Conservation (phyloP, 2,888 invertebrate species). For the Callosobruchus maculatus region DNA sequence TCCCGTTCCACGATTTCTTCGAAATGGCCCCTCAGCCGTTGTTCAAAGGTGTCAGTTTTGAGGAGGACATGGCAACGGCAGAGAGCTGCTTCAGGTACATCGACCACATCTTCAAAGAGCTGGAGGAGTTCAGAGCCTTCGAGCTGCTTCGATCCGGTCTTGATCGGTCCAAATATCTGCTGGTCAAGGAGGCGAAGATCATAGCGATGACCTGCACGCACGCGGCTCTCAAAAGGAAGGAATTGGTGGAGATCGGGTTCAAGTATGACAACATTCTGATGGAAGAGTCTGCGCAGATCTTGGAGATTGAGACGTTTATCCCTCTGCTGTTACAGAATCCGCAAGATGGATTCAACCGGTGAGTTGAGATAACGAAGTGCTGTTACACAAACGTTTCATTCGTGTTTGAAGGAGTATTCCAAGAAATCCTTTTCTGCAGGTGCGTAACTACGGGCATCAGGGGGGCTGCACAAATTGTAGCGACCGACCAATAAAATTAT, state of each 20-base stretch:
- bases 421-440: too few relatives aligned
- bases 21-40: constrained; percentile 89
- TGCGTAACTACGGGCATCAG: too few relatives aligned
- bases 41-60: constrained; percentile 73
- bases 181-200: constrained; percentile 98
- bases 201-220: constrained; percentile 99
- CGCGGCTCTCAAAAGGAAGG: constrained; percentile 93
- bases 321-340: constrained; percentile 98
- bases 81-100: constrained; percentile 93
- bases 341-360: constrained; percentile 87
- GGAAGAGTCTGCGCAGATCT: constrained; percentile 98
- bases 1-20: constrained; percentile 94
- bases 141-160: constrained; percentile 92
- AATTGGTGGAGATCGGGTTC: constrained; percentile 91
- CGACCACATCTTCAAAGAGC: constrained; percentile 90
- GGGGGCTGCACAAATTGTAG: too few relatives aligned
- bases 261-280: constrained; percentile 98
- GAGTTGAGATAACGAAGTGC: not conserved
- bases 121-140: constrained; percentile 98
- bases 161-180: constrained; percentile 92
- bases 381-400: too few relatives aligned
- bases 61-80: constrained; percentile 84
- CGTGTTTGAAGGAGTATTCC: too few relatives aligned
- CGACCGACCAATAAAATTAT: too few relatives aligned
- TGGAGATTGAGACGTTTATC: constrained; percentile 99